Percentiles rank a stretch among this genome's conserved stretches.
Conservation (phyloP, 2,888 invertebrate species). For the Lithophane socia region DNA sequence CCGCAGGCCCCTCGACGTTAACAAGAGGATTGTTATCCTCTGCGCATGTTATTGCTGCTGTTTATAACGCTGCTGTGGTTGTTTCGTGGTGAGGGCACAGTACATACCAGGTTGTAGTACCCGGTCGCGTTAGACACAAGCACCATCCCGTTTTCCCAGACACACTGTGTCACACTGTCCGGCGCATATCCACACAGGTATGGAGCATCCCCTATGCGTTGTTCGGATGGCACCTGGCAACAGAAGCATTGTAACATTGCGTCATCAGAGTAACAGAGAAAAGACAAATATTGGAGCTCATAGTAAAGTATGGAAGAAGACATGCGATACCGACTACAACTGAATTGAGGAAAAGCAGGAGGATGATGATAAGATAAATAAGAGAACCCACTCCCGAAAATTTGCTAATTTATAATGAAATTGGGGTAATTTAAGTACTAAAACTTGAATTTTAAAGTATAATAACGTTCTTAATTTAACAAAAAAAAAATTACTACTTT, state of each 20-base stretch:
- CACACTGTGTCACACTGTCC: constrained; percentile 70
- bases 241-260: background rate
- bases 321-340: background rate
- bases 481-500: no score
- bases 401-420: no score
- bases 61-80: no score
- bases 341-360: background rate
- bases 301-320: background rate
- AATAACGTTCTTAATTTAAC: no score
- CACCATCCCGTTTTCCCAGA: constrained; percentile 81
- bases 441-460: no score
- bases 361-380: background rate
- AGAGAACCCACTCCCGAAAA: background rate
- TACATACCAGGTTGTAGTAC: constrained; percentile 76
- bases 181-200: constrained; percentile 73
- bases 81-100: no score
- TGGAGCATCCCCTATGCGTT: constrained; percentile 33
- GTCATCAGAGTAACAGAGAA: background rate
- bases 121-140: constrained; percentile 77
- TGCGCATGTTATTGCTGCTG: no score
- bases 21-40: background rate
- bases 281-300: background rate
- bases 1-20: background rate
- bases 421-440: no score
- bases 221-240: constrained; percentile 59